A percentile compares a stretch with the other conserved stretches of the same genome.
phyloP scores from a whole-genome alignment of 2,113 vertebrate species.

The Puntigrus tetrazona region DNA sequence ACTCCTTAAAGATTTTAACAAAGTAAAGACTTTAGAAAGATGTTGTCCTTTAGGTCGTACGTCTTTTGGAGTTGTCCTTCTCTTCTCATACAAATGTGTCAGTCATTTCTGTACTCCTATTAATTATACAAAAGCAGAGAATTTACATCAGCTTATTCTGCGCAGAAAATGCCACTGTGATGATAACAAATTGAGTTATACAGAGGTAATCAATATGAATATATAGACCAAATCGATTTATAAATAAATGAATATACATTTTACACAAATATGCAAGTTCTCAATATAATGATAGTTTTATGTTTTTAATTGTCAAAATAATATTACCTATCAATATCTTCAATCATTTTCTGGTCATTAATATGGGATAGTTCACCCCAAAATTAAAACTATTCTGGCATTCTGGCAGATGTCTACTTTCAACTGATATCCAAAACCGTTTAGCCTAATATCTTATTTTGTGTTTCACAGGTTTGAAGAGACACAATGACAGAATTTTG shows the following conservation, averaged over 20 bases:
- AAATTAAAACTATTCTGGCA: no score
- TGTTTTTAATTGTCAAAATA: background rate
- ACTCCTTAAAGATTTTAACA: background rate
- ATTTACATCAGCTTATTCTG: background rate
- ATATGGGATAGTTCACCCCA: no score
- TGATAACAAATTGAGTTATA: background rate
- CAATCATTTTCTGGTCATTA: background rate
- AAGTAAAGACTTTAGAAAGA: background rate
- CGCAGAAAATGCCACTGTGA: background rate
- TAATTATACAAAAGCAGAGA: background rate
- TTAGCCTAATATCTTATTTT: no score
- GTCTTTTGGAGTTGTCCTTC: background rate
- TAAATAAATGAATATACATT: background rate
- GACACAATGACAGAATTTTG: no score
- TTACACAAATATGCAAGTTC: no score
- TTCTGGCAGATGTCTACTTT: no score
- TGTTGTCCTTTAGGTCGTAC: background rate
- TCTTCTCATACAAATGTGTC: background rate
- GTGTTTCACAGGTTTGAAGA: no score
- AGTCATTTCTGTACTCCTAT: background rate
- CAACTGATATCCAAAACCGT: no score
- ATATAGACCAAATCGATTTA: background rate
- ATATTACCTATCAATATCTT: background rate
- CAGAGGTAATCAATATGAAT: no score
- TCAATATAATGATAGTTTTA: background rate